A percentile compares a stretch with the other conserved stretches of the same genome.
Conservation (phyloP, 2,797 vertebrate species). For the Meda fulgida region DNA sequence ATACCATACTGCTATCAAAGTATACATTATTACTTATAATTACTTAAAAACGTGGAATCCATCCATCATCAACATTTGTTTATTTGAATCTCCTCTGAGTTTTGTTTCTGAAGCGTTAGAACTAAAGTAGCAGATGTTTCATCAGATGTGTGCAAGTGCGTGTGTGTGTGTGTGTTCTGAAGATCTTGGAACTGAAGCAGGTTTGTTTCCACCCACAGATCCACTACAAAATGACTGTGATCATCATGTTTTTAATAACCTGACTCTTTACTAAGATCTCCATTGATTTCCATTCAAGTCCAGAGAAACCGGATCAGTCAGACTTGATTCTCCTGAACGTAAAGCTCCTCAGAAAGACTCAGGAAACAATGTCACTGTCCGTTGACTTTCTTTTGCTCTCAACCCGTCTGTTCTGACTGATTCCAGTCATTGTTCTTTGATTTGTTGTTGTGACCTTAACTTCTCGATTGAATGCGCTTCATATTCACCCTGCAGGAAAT, state of each 20-base stretch:
- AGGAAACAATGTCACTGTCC: not conserved
- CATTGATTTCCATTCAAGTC: not conserved
- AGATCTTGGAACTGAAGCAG: not conserved
- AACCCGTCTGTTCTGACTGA: not conserved
- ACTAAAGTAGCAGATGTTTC: not conserved
- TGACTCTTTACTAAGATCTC: not conserved
- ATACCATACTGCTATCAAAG: not conserved
- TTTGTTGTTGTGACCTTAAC: not conserved
- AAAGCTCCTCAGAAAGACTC: not conserved
- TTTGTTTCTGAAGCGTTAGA: not conserved
- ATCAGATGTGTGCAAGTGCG: not conserved
- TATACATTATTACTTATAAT: not conserved
- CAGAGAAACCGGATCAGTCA: not conserved
- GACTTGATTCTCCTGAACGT: not conserved
- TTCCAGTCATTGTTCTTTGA: not conserved
- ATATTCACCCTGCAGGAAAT: not conserved
- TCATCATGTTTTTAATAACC: constrained; percentile 11
- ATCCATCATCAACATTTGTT: not conserved
- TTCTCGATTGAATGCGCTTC: not conserved
- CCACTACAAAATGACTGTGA: not conserved
- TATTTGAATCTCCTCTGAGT: not conserved
- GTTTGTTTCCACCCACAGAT: constrained; percentile 1
- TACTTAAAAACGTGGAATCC: not conserved
- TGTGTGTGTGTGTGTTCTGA: not conserved
- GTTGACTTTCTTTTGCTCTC: not conserved